Evolutionary conservation across 2,797 vertebrate genomes (phyloP).

Genomic region (Apogon hyalosoma): DNA sequence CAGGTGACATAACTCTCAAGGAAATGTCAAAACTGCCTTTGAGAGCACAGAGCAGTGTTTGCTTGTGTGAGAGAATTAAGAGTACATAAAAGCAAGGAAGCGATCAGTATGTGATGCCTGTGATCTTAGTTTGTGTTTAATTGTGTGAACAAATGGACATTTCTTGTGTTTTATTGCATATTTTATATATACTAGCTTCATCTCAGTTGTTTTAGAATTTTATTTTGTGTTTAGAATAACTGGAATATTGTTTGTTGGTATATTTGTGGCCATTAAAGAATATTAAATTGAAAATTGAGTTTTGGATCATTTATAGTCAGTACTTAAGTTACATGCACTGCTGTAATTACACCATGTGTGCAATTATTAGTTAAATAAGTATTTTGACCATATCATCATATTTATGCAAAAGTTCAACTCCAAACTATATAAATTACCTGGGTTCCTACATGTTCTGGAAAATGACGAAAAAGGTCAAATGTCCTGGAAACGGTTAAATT

Average conservation of each 20-base stretch:
- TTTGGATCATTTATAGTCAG: slow-evolving; percentile 24
- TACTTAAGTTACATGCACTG: slow-evolving; percentile 10
- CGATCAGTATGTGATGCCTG: slow-evolving; percentile 4
- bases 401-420: too few species aligned
- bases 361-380: background rate
- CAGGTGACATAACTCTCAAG: slow-evolving; percentile 38
- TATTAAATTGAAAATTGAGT: slow-evolving; percentile 31
- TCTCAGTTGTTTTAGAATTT: slow-evolving; percentile 33
- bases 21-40: slow-evolving; percentile 51
- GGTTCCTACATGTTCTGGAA: too few species aligned
- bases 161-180: slow-evolving; percentile 44
- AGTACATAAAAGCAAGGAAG: slow-evolving; percentile 20
- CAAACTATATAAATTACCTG: too few species aligned
- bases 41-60: slow-evolving; percentile 38
- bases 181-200: slow-evolving; percentile 53
- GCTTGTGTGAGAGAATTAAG: slow-evolving; percentile 50
- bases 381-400: background rate
- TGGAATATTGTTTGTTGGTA: slow-evolving; percentile 49
- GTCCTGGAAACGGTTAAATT: too few species aligned
- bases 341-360: background rate
- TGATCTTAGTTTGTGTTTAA: slow-evolving; percentile 41
- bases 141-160: slow-evolving; percentile 30
- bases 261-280: slow-evolving; percentile 68
- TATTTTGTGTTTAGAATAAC: slow-evolving; percentile 34
- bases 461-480: too few species aligned